Evolutionary conservation across 2,797 vertebrate species (phyloP), one percentile per base, ranked within the genome.

Genomic region (Gouania willdenowi): DNA sequence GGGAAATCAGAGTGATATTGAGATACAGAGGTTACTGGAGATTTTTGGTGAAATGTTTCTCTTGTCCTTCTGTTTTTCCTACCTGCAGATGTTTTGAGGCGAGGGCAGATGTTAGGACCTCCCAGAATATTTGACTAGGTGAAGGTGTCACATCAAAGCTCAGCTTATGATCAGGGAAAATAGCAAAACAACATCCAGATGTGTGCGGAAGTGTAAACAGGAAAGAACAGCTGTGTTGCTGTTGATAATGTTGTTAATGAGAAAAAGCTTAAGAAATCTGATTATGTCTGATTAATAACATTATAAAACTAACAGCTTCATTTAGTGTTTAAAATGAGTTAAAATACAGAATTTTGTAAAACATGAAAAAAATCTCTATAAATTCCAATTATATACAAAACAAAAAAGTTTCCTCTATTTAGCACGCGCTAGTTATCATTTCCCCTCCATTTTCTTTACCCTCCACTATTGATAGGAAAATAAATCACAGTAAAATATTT

Each of bases 101-200:
- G 28, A 8, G 50, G 60, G 49, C 88, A 89, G 84, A 85, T 89
- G 87, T 68, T 82, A 33, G 51, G 69, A 81, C 77, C 83, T 77
- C 82, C 59, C 45, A 78, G 74, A 78, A 77, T 53, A 67, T 58
- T 41, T 26, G 25, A 22, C 14, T 29, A 45, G 61, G 64, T 61
- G 30, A 40, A 67, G 48, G 63, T 77, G 69, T 77, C 77, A 86
- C 83, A 85, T 90, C 87, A 89, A 89, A 89, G 86, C 65, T 32
- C 1, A 8, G 42, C 61, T 71, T 53, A 65, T 76, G 86, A 84
- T 77, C 28, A 41, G 61, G 34, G 43, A 51, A 52, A 4, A 43
- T 51, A 60, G 24, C 36, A 33, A 44, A 21, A 4, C 14, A 14
- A 14, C 46, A 27, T 46, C 56, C 62, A 56, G 58, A 60, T 64